Evolutionary conservation across 2,113 vertebrate species (phyloP).

Genomic region (Syngnathoides biaculeatus): DNA sequence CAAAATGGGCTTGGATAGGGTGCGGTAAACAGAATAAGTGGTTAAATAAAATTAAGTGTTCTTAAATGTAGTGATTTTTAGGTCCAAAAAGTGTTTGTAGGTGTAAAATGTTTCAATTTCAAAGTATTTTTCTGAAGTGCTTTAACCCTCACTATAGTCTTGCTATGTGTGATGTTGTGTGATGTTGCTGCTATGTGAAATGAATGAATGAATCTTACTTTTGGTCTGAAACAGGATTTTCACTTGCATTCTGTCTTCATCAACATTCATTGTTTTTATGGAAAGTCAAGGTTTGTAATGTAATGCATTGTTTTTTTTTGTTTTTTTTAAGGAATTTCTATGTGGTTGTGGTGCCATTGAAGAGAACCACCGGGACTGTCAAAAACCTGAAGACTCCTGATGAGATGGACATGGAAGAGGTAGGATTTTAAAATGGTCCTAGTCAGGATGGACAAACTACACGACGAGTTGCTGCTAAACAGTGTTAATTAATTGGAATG

Average conservation of each 20-base stretch:
- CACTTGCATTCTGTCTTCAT: neutral
- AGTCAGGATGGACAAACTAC: neutral
- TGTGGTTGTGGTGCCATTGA: constrained; percentile 89
- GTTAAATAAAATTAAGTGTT: neutral
- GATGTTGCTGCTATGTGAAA: constrained; percentile 4
- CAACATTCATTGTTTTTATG: neutral
- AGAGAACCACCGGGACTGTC: constrained; percentile 76
- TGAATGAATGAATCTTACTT: neutral
- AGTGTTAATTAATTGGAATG: neutral
- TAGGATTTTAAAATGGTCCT: constrained; percentile 38
- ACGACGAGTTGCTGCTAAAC: neutral
- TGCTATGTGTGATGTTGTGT: neutral
- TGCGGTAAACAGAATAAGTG: neutral
- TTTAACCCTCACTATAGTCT: neutral
- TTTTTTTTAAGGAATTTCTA: constrained; percentile 79
- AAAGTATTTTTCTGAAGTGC: neutral
- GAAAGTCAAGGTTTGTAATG: neutral
- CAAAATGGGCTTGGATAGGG: neutral
- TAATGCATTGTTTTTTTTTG: neutral
- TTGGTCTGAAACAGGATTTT: neutral
- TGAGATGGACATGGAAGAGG: constrained; percentile 96
- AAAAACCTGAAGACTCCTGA: constrained; percentile 84
- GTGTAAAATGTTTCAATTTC: neutral
- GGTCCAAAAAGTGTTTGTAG: neutral
- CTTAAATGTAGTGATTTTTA: neutral